Base-by-base conservation (phyloP, 2,797 vertebrate genomes). In the Hoplostethus atlanticus region DNA sequence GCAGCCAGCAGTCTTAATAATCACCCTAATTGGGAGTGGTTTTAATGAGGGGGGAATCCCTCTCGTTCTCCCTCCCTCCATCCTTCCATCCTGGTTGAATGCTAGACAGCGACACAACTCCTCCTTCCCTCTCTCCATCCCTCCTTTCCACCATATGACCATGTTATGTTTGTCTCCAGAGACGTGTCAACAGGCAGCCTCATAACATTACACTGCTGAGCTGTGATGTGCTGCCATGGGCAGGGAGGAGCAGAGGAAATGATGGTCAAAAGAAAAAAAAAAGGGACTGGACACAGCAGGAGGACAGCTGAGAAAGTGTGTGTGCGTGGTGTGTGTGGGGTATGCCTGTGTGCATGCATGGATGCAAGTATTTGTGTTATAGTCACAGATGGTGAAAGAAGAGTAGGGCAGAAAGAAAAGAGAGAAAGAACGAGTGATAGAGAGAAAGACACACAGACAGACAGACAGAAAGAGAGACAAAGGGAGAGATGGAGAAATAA, bases 21-120 rank as follows among this genome's bases (percentile, higher is more conserved):
- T 90, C 81, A 89, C 52, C 62, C 74, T 87, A 86, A 92, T 91
- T 87, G 73, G 80, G 87, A 86, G 80, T 68, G 75, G 78, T 84
- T 91, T 87, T 79, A 85, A 86, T 75, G 75, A 84, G 64, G 28
- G 87, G 85, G 84, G 75, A 81, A 83, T 84, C 89, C 85, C 84
- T 82, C 69, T 53, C 64, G 81, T 77, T 75, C 69, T 65, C 74
- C 70, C 76, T 68, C 57, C 63, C 64, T 21, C 56, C 73, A 64
- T 79, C 61, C 68, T 79, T 85, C 69, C 63, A 79, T 80, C 63
- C 64, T 74, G 58, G 40, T 65, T 70, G 48, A 80, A 68, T 65
- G 77, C 77, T 13, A 79, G 64, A 70, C 50, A 75, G 21, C 80
- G 69, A 68, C 56, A 65, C 6, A 50, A 66, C 81, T 84, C 80